A percentile compares a stretch with the other conserved stretches of the same genome.
These are phyloP conservation scores for Agriopis aurantiaria DNA, from an alignment of 2,888 invertebrate genomes.

Conservation along the genomic window DNA sequence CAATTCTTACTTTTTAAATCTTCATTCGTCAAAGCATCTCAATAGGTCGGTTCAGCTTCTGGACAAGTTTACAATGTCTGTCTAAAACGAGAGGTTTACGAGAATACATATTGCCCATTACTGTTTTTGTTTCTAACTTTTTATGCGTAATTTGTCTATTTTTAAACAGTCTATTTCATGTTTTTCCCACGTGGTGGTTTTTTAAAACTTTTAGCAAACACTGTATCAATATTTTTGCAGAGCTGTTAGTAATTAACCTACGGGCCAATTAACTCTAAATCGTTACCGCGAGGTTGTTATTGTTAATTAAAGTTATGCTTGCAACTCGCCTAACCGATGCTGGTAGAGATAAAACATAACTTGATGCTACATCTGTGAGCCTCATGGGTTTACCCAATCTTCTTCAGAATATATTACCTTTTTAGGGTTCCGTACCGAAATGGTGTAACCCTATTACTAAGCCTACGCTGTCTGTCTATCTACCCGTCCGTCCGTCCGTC, in stretches of 20 bases:
- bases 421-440: too few species aligned
- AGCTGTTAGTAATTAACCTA: conserved; percentile 9
- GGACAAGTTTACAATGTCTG: conserved; percentile 34
- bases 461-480: too few species aligned
- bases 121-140: conserved; percentile 32
- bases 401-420: neutral
- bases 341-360: neutral
- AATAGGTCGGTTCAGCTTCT: conserved; percentile 2
- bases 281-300: conserved; percentile 14
- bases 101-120: conserved; percentile 43
- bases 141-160: conserved; percentile 29
- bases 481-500: too few species aligned
- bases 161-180: conserved; percentile 31
- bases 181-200: conserved; percentile 25
- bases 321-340: neutral
- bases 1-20: neutral
- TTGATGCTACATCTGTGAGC: too few species aligned
- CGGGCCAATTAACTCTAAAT: conserved; percentile 15
- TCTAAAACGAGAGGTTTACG: conserved; percentile 29
- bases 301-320: neutral
- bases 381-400: neutral
- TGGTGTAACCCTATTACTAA: too few species aligned
- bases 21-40: neutral
- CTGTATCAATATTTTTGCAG: neutral
- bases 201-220: neutral